Evolutionary conservation across 2,888 invertebrate species (phyloP).

Genomic region (Trachelus stipa): DNA sequence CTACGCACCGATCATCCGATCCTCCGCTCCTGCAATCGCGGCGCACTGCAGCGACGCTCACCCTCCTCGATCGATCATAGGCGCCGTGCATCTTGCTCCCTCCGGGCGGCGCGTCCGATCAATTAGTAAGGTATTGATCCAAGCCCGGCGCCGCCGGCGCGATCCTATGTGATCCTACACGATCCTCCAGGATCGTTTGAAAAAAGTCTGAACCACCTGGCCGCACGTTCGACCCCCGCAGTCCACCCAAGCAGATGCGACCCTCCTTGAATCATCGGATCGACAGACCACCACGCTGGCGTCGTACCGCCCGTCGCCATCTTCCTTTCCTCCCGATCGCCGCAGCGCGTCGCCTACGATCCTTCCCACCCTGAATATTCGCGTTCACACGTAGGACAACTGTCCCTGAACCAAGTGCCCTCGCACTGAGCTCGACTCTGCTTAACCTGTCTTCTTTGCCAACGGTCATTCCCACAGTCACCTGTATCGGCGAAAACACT

Average conservation of each 20-base stretch:
- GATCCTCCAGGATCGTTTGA: slow-evolving; percentile 16
- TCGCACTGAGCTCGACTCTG: background rate
- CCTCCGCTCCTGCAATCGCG: too few species aligned
- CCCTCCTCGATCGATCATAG: background rate
- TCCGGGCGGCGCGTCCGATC: slow-evolving; percentile 41
- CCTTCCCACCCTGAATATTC: too few species aligned
- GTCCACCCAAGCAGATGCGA: slow-evolving; percentile 41
- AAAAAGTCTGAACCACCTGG: slow-evolving; percentile 52
- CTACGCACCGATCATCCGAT: too few species aligned
- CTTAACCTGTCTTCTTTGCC: slow-evolving; percentile 25
- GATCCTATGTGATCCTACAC: background rate
- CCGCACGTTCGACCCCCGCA: slow-evolving; percentile 43
- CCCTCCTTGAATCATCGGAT: background rate
- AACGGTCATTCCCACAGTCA: slow-evolving; percentile 66
- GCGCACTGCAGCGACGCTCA: background rate
- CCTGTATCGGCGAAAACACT: slow-evolving; percentile 55
- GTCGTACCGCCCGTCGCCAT: too few species aligned
- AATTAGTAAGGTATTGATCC: slow-evolving; percentile 47
- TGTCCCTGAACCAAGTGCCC: background rate
- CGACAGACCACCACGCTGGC: too few species aligned
- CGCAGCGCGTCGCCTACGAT: too few species aligned
- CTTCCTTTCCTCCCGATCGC: too few species aligned
- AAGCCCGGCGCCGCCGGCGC: slow-evolving; percentile 13
- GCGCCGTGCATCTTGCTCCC: slow-evolving; percentile 20
- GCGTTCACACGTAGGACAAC: too few species aligned